phyloP scores from a whole-genome alignment of 2,888 invertebrate genomes.

The Euzophera pinguis region DNA sequence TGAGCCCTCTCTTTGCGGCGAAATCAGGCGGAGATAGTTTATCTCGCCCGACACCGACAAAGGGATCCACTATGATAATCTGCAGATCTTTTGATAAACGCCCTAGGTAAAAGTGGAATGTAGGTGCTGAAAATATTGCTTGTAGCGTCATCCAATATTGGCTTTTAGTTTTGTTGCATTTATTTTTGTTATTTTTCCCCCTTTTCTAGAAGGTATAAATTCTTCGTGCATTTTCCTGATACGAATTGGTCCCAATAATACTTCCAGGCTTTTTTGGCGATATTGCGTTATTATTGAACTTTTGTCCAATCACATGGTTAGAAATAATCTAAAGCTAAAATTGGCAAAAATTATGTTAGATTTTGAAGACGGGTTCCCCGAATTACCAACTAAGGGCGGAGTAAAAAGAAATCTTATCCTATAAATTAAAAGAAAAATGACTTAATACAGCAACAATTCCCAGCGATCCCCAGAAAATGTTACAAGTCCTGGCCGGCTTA shows the following conservation, averaged over 20 bases:
- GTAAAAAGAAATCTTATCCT: too few species aligned
- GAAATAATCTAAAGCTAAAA: too few species aligned
- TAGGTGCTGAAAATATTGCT: slow-evolving; percentile 21
- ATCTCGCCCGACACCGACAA: slow-evolving; percentile 62
- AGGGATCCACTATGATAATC: slow-evolving; percentile 66
- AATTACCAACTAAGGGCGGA: too few species aligned
- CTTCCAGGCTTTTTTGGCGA: too few species aligned
- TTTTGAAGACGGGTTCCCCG: too few species aligned
- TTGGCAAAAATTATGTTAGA: too few species aligned
- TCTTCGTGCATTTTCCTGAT: too few species aligned
- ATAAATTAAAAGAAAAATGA: too few species aligned
- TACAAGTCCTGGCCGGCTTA: slow-evolving; percentile 43
- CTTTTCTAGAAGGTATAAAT: too few species aligned
- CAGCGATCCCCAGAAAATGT: not conserved
- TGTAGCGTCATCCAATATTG: not conserved
- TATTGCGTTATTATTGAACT: too few species aligned
- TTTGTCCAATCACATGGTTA: too few species aligned
- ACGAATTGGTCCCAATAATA: too few species aligned
- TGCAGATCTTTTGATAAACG: slow-evolving; percentile 46
- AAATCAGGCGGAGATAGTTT: slow-evolving; percentile 70
- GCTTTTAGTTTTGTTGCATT: slow-evolving; percentile 1
- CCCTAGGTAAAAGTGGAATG: slow-evolving; percentile 22
- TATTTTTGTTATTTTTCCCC: slow-evolving; percentile 15
- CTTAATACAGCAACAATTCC: not conserved
- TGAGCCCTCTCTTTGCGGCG: slow-evolving; percentile 75